Evolutionary conservation across 1,140 invertebrate species (phyloP), one percentile per base, ranked within the genome.

Genomic region (Thereuonema tuberculata): DNA sequence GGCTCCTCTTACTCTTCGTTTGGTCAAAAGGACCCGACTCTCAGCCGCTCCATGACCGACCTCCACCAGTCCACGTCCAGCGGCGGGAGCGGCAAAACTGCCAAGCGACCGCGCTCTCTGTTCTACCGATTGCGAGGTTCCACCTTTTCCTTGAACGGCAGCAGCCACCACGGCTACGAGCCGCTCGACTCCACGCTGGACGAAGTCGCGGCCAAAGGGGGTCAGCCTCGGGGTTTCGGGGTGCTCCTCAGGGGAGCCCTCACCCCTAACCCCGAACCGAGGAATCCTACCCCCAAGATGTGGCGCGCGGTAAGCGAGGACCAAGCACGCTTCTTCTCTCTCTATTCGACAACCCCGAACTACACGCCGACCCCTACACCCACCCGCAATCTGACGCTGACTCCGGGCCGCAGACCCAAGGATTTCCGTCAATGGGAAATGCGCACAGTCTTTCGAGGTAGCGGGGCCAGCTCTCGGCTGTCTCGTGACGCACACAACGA

Each of bases 41-140:
- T 53, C n/a, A 64, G 63, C 52, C 63, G 63, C 14, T 64, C 63
- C 2, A 29, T 64, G 15, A 56, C 27, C 27, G 61, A 64, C 21
- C 24, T 64, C 24, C 46, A 58, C 2, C 54, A 47, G 21, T 58
- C 31, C 20, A 56, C 56, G 37, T 57, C 58, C 3, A 61, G 58
- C 25, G 61, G 53, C 21, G 5, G 27, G 1, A 54, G 55, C 1
- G 28, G 60, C 26, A 28, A 37, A 50, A 3, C n/a, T 50, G 52
- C 37, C 15, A 56, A 57, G 49, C 49, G 27, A 5, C 60, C 64
- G 15, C 25, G 58, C 23, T 49, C 63, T 15, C 27, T 63, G 21
- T 31, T 65, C 23, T 50, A 28, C 17, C 62, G 61, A 31, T 46
- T 65, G 27, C 29, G 55, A 28, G 60, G 60, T 5, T 65, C 64